Base-by-base conservation (phyloP, 2,113 vertebrate genomes). In the Meles meles region DNA sequence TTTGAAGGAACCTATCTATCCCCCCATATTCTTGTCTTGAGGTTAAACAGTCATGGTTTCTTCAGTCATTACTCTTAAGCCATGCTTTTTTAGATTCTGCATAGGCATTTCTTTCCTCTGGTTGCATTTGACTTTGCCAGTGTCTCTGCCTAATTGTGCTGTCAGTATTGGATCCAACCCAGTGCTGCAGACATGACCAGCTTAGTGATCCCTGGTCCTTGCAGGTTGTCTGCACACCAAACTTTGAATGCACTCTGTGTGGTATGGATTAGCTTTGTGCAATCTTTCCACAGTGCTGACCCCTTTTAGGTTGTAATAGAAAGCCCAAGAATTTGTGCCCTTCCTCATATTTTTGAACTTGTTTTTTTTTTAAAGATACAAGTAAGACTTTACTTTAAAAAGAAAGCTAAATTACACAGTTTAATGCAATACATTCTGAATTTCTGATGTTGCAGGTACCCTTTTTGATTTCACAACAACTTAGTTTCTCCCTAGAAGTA, bases 321-420 rank as follows among this genome's bases (percentile, higher is more conserved):
- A 94, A 96, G n/a, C 44, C 25, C 59, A 91, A 67, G 57, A 94
- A 81, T 97, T 74, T 95, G 59, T 92, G 57, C n/a, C n/a, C 14
- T 84, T 47, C 27, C n/a, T 34, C 44, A 23, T 79, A 57, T 59
- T 96, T 93, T 96, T 69, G 11, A 86, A 72, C 18, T 67, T 94
- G 85, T 74, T 76, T 67, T 72, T 49, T 49, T 81, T 72, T 21
- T 31, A 31, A 65, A 65, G 0, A 80, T 88, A 67, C 94, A 95
- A 86, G 67, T 20, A 94, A 87, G 55, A 69, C 7, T 89, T 82
- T 42, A 88, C 42, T 90, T 81, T 74, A 57, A 67, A 63, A 57
- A 63, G 72, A 63, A 94, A 55, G 14, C 25, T 49, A 65, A 72
- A 55, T 94, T 71, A 89, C 3, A 44, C 34, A 92, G 8, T 69